Evolutionary conservation across 2,113 vertebrate genomes (phyloP).

Genomic region (Serranochromis macrocephalus): DNA sequence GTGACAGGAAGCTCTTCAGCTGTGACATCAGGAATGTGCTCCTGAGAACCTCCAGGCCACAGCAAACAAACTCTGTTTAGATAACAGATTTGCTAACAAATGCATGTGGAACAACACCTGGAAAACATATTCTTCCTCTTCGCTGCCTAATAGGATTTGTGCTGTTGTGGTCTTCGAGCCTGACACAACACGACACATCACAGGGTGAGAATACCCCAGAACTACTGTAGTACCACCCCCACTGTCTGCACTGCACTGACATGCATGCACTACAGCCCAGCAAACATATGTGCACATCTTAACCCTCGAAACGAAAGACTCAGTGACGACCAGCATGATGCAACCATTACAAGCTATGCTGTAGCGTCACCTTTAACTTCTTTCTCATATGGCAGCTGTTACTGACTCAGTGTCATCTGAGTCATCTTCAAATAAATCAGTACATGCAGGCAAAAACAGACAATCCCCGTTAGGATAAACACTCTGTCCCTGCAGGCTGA

Average conservation of each 20-base stretch:
- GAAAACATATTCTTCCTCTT: not conserved
- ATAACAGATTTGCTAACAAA: not conserved
- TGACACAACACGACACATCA: not conserved
- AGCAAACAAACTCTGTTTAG: not conserved
- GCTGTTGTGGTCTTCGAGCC: not conserved
- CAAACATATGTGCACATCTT: not conserved
- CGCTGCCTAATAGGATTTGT: not conserved
- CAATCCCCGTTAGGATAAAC: not conserved
- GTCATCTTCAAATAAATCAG: not conserved
- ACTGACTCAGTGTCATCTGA: not conserved
- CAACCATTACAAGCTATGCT: not conserved
- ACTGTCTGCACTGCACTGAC: not conserved
- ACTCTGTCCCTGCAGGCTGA: not conserved
- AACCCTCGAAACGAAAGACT: not conserved
- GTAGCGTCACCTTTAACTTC: not conserved
- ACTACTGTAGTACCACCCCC: not conserved
- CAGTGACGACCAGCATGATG: not conserved
- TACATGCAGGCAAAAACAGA: not conserved
- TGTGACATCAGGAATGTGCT: slow-evolving; percentile 40
- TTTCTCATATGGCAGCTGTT: not conserved
- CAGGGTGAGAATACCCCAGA: not conserved
- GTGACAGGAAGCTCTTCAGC: not conserved
- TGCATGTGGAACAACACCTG: not conserved
- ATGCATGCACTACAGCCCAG: not conserved
- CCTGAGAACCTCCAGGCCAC: slow-evolving; percentile 2